Conservation (phyloP, 1,140 invertebrate genomes). For the Helicoverpa armigera region DNA sequence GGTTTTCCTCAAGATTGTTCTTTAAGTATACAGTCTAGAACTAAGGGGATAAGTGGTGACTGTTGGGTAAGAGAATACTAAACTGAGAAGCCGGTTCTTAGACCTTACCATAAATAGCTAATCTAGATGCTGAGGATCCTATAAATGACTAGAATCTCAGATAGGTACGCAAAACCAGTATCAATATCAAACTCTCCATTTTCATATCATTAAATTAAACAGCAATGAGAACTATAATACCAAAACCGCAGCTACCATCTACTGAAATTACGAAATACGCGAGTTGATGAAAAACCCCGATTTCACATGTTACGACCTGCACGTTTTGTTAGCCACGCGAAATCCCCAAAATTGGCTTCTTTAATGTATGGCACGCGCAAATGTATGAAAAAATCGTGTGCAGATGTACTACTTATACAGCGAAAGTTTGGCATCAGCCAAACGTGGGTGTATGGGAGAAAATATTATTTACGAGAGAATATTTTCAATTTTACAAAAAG, state of each 20-base stretch:
- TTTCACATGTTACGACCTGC: constrained; percentile 49
- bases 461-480: constrained; percentile 9
- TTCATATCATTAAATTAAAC: no score
- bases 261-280: constrained; percentile 26
- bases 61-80: neutral
- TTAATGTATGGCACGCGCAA: constrained; percentile 69
- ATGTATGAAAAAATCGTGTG: constrained; percentile 55
- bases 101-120: no score
- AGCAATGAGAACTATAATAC: neutral
- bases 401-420: constrained; percentile 51
- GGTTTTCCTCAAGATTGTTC: constrained; percentile 22
- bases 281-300: constrained; percentile 34
- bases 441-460: constrained; percentile 24
- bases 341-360: constrained; percentile 71
- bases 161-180: no score
- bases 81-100: neutral
- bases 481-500: constrained; percentile 31
- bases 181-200: no score
- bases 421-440: constrained; percentile 40
- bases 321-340: constrained; percentile 52
- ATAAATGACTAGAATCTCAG: no score
- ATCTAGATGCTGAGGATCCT: no score
- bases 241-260: neutral
- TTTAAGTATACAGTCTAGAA: constrained; percentile 10
- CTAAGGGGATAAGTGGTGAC: neutral